Evolutionary conservation across 1,140 invertebrate species (phyloP).

Genomic region (Drosophila baimaii): DNA sequence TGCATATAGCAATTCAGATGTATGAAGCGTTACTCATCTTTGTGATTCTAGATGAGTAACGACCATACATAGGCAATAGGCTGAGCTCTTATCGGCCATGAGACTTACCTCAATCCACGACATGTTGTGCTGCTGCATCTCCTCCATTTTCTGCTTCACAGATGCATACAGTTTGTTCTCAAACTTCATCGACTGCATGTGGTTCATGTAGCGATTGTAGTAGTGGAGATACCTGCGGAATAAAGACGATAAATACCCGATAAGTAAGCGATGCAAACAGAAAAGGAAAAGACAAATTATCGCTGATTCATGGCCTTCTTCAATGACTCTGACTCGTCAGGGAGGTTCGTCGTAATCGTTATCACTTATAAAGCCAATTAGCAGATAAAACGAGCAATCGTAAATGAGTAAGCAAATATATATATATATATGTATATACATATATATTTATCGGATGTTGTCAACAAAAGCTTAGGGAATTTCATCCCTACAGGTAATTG

Average conservation of each 20-base stretch:
- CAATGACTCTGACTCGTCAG: not conserved
- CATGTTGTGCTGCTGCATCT: conserved; percentile 99
- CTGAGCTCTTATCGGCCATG: too few species aligned
- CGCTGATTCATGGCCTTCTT: conserved; percentile 16
- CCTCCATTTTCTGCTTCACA: conserved; percentile 99
- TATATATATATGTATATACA: too few species aligned
- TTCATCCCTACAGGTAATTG: too few species aligned
- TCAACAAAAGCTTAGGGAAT: not conserved
- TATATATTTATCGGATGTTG: too few species aligned
- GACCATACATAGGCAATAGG: too few species aligned
- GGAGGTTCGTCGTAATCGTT: conserved; percentile 1
- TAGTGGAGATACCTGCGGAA: conserved; percentile 96
- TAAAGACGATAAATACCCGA: not conserved
- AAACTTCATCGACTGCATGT: conserved; percentile 99
- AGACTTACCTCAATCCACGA: conserved; percentile 98
- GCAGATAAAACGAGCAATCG: conserved; percentile 9
- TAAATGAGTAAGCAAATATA: conserved; percentile 2
- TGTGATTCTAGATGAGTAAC: too few species aligned
- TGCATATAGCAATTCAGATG: too few species aligned
- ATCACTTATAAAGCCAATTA: conserved; percentile 12
- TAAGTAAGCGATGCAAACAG: not conserved
- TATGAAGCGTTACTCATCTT: too few species aligned
- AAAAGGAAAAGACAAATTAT: not conserved
- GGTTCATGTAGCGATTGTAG: conserved; percentile 99
- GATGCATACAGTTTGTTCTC: conserved; percentile 97